phyloP scores from a whole-genome alignment of 2,888 invertebrate genomes.

The Hydriomena furcata region DNA sequence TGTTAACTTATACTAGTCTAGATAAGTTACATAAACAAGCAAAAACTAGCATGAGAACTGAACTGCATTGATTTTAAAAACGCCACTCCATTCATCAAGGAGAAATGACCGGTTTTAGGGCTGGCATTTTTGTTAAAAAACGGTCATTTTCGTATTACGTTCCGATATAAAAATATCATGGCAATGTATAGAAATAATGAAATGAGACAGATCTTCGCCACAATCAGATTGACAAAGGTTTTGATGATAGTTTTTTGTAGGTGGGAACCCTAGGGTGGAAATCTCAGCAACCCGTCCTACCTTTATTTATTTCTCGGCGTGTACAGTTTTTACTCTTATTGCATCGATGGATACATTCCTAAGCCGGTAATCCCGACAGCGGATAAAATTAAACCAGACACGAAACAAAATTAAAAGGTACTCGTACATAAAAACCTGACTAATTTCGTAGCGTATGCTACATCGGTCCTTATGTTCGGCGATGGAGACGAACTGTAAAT shows the following conservation, averaged over 20 bases:
- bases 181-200: no score
- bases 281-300: conserved; percentile 75
- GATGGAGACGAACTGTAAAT: conserved; percentile 26
- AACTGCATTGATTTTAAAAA: conserved; percentile 61
- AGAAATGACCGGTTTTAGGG: conserved; percentile 50
- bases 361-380: conserved; percentile 81
- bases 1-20: conserved; percentile 41
- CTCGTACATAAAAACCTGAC: conserved; percentile 76
- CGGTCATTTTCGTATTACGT: no score
- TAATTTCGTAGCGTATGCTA: conserved; percentile 80
- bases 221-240: conserved; percentile 16
- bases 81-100: conserved; percentile 73
- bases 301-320: conserved; percentile 80
- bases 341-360: conserved; percentile 79
- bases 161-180: no score
- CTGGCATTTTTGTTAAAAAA: conserved; percentile 28
- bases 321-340: conserved; percentile 78
- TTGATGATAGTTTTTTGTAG: conserved; percentile 6
- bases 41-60: conserved; percentile 54
- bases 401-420: conserved; percentile 82
- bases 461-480: conserved; percentile 49
- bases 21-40: conserved; percentile 21
- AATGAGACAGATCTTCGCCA: not conserved
- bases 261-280: conserved; percentile 62
- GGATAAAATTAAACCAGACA: conserved; percentile 83